phyloP scores from a whole-genome alignment of 2,113 vertebrate genomes.

The Athene noctua region DNA sequence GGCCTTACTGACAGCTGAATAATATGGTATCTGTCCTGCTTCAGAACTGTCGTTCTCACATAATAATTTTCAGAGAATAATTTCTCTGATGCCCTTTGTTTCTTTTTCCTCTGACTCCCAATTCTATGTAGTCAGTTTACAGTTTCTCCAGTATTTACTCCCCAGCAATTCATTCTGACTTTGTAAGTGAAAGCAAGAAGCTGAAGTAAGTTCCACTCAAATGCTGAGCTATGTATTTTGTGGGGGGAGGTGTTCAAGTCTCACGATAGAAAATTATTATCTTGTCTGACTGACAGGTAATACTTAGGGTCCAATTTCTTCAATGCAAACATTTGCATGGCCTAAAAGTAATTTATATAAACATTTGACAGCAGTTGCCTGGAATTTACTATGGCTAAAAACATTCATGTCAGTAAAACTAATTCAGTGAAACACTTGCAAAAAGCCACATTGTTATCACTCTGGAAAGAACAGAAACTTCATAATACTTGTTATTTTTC shows the following conservation, averaged over 20 bases:
- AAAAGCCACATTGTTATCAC: background rate
- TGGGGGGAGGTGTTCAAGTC: background rate
- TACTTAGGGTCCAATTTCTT: background rate
- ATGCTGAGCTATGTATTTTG: background rate
- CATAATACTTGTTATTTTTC: background rate
- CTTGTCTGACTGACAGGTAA: constrained; percentile 4
- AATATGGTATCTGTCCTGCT: background rate
- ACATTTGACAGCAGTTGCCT: background rate
- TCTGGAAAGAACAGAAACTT: background rate
- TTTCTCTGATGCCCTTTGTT: constrained; percentile 8
- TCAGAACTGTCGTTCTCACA: background rate
- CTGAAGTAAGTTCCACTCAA: background rate
- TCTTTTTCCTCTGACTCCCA: background rate
- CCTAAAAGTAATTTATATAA: background rate
- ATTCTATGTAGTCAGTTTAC: background rate
- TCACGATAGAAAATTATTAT: background rate
- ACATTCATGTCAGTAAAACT: background rate
- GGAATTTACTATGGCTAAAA: background rate
- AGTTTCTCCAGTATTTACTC: background rate
- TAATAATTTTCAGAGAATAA: background rate
- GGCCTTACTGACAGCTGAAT: constrained; percentile 33
- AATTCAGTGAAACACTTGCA: background rate
- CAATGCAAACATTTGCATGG: background rate
- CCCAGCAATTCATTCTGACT: constrained; percentile 1
- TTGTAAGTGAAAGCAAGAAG: background rate